Base-by-base conservation (phyloP, 2,113 vertebrate species). In the Larimichthys crocea region DNA sequence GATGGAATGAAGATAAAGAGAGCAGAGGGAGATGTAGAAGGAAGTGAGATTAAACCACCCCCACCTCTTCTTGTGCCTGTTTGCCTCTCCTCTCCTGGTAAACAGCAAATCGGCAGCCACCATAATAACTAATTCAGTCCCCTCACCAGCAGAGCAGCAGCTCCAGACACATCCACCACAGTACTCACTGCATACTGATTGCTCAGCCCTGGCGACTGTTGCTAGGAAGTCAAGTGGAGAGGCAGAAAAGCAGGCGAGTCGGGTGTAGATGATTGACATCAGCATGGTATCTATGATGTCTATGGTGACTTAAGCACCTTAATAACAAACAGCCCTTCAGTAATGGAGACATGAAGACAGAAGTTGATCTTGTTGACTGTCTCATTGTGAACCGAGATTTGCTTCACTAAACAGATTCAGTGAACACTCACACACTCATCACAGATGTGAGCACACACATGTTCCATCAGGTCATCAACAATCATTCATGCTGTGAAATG, bases 191-290 rank as follows among this genome's bases (percentile, higher is more conserved):
- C 84, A 84, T 90, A 89, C 84, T 84, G 77, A 88, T 88, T 83
- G n/a, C 63, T 66, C 29, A 9, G 71, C 85, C 82, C 50, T 79
- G 75, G 82, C 40, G 63, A 90, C 87, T 50, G 88, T 92, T 94
- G 83, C 91, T 89, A 90, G 87, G 90, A 88, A 63, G 83, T 74
- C 3, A 63, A 49, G 24, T 5, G 19, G 10, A 46, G 76, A 26
- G 29, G 60, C 35, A 29, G 69, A 50, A 50, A 72, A 71, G 22
- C 52, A 11, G 49, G 62, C 52, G 52, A 73, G 24, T 64, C 10
- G 64, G 17, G 73, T 46, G 26, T 17, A 74, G 65, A 57, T 78
- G 74, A 82, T 65, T 69, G 46, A 88, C 86, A 82, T 82, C 65
- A 81, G 24, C 53, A 31, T 66, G 2, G 24, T 16, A 62, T 12